Evolutionary conservation across 2,888 invertebrate species (phyloP).

Genomic region (Synergus laeviventris): DNA sequence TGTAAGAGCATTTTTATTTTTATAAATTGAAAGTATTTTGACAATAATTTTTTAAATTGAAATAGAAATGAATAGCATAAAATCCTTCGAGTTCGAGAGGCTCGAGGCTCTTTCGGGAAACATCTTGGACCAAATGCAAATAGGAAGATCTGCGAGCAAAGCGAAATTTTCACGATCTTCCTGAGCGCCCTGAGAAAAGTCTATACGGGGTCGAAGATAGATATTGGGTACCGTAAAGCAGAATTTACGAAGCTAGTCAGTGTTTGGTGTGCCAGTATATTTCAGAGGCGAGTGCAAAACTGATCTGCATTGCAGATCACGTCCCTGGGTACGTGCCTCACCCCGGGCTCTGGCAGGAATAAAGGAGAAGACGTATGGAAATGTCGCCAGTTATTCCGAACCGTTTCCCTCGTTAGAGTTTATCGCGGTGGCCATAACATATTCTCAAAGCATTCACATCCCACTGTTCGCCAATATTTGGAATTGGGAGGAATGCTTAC

Average conservation of each 20-base stretch:
- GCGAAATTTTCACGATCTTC: slow-evolving; percentile 22
- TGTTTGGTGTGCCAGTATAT: slow-evolving; percentile 57
- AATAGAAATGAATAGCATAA: not conserved
- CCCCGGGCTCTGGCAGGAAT: slow-evolving; percentile 61
- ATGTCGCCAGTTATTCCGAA: slow-evolving; percentile 73
- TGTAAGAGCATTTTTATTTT: not conserved
- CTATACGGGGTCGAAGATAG: slow-evolving; percentile 34
- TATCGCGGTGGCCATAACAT: slow-evolving; percentile 62
- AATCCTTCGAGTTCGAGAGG: not conserved
- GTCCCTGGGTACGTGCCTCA: slow-evolving; percentile 62
- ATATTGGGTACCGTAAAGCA: slow-evolving; percentile 36
- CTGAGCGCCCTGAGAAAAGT: slow-evolving; percentile 7
- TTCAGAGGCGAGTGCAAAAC: slow-evolving; percentile 59
- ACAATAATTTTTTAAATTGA: too few species aligned
- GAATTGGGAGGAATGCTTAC: slow-evolving; percentile 78
- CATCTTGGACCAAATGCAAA: slow-evolving; percentile 26
- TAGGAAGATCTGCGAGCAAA: slow-evolving; percentile 19
- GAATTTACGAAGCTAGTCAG: slow-evolving; percentile 50
- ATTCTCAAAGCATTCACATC: slow-evolving; percentile 60
- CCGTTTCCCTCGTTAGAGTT: slow-evolving; percentile 69
- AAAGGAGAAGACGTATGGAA: slow-evolving; percentile 73
- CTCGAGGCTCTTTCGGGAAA: slow-evolving; percentile 13
- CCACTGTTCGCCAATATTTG: slow-evolving; percentile 56
- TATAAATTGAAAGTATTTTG: too few species aligned
- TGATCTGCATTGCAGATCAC: slow-evolving; percentile 75